Base-by-base conservation (phyloP, 2,888 invertebrate species). In the Lycia hirtaria region DNA sequence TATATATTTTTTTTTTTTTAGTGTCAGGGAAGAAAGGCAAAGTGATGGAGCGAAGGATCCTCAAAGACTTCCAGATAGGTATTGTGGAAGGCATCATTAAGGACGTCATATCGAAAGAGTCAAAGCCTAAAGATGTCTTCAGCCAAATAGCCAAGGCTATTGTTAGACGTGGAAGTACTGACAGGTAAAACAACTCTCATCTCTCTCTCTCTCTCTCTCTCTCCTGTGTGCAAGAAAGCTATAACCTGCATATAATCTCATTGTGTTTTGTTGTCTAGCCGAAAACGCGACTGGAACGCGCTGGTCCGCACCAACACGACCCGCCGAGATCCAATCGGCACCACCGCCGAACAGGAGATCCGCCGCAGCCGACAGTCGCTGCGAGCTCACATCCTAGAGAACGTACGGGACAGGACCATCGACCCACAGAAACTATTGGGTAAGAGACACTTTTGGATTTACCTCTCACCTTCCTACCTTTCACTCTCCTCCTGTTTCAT, bases 21-120 rank as follows among this genome's bases (percentile, higher is more conserved):
- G 96, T 96, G 44, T 93, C 96, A 17, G 97, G 97, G 1, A 96
- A 96, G 78, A 96, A 96, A 75, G 97, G 97, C 2, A 95, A 96
- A 79, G 95, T 96, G 3, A 96, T 97, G 96, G 97, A 97, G 76
- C 93, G 97, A 14, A 93, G 97, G 28, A 94, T 97, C 12, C 93
- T 97, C 49, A 97, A 97, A 80, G 97, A 97, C 87, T 97, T 97
- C 94, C 97, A 97, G 77, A 97, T 97, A 64, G 97, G 97, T 9
- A 95, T 96, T 51, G 97, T 97, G 0, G 97, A 97, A 78, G 96
- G 95, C 3, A 94, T 97, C 28, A 94, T 96, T 20, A 95, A 94
- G 64, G 96, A 96, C 64, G 95, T 95, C 43, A 94, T 95, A 58
- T 93, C 93, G 0, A 90, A 84, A n/a, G 94, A 94, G 17, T 94